phyloP scores from a whole-genome alignment of 2,797 vertebrate genomes.

The Acrocephalus scirpaceus region DNA sequence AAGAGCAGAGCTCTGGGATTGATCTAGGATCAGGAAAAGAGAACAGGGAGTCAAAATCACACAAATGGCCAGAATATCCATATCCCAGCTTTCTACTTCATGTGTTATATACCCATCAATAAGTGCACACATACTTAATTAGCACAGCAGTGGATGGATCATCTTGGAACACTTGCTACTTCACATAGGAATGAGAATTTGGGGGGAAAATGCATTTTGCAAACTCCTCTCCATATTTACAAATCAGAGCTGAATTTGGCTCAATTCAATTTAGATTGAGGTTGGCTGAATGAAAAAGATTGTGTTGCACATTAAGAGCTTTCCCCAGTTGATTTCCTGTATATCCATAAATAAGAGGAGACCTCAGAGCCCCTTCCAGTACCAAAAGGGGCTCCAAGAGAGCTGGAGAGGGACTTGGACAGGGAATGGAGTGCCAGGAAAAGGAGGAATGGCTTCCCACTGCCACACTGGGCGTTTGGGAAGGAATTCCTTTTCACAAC shows the following conservation, averaged over 20 bases:
- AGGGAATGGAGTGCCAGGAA: no score
- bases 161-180: not conserved
- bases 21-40: conserved; percentile 75
- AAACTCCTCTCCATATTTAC: not conserved
- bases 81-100: not conserved
- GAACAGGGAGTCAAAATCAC: not conserved
- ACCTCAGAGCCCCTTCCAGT: not conserved
- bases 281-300: not conserved
- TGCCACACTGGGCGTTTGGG: not conserved
- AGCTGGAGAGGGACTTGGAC: not conserved
- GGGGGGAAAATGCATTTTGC: not conserved
- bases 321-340: no score
- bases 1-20: conserved; percentile 94
- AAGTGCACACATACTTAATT: not conserved
- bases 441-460: not conserved
- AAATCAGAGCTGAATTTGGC: not conserved
- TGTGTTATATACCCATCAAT: fast-evolving
- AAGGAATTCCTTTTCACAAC: not conserved
- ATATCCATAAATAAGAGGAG: not conserved
- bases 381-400: not conserved
- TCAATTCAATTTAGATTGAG: not conserved
- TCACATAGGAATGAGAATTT: not conserved
- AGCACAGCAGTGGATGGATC: not conserved
- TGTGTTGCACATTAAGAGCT: not conserved
- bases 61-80: not conserved